phyloP scores from a whole-genome alignment of 2,797 vertebrate genomes.

The Poecile montanus region DNA sequence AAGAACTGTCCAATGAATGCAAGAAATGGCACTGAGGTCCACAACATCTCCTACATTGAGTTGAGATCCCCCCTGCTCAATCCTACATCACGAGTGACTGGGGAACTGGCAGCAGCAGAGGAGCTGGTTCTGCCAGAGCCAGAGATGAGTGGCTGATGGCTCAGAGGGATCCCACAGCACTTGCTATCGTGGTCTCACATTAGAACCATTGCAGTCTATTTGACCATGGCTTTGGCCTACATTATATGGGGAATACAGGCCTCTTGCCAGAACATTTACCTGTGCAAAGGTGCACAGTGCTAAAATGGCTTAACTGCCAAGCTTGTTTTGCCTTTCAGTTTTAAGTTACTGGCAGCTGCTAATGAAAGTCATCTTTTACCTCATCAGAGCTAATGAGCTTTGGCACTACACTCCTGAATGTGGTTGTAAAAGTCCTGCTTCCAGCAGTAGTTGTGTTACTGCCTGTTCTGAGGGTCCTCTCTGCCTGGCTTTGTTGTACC shows the following conservation, averaged over 20 bases:
- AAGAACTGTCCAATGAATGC: not conserved
- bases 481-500: not conserved
- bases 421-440: not conserved
- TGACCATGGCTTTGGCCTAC: not conserved
- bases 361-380: not conserved
- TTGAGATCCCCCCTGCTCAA: not conserved
- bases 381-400: not conserved
- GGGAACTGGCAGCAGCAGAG: not conserved
- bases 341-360: not conserved
- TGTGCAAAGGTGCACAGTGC: not conserved
- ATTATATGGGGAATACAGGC: not conserved
- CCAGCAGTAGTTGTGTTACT: not conserved
- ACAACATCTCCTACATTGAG: not conserved
- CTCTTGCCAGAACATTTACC: not conserved
- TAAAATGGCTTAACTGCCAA: not conserved
- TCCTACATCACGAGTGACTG: fast-evolving
- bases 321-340: not conserved
- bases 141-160: not conserved
- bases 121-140: not conserved
- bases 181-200: not conserved
- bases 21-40: not conserved
- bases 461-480: not conserved
- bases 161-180: not conserved
- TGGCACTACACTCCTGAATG: not conserved
- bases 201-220: not conserved